Percentiles rank a stretch among this genome's conserved stretches.
phyloP scores from a whole-genome alignment of 1,140 invertebrate genomes.

The Scylla paramamosain region DNA sequence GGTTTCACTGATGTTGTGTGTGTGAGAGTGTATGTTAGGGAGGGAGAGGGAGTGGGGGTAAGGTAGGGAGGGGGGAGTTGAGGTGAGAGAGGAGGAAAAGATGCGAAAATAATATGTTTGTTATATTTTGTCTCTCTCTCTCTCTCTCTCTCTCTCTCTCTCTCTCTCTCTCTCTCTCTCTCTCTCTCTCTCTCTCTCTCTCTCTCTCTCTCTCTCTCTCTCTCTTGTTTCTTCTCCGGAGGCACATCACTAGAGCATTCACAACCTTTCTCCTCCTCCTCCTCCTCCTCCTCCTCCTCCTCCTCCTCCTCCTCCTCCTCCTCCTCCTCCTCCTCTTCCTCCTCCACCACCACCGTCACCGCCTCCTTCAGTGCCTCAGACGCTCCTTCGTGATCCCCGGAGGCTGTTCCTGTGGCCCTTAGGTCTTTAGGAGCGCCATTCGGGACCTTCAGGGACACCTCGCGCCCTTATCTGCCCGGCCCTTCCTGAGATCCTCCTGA shows the following conservation, averaged over 20 bases:
- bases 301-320: conserved; percentile 8
- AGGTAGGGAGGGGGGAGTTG: no score
- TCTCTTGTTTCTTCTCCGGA: neutral
- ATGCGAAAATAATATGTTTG: neutral
- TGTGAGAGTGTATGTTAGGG: neutral
- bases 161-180: neutral
- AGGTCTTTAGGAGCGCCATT: conserved; percentile 31
- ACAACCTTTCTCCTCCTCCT: neutral
- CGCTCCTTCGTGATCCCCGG: neutral
- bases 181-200: neutral
- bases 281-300: neutral
- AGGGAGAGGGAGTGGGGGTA: neutral
- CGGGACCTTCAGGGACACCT: conserved; percentile 38
- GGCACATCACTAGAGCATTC: neutral
- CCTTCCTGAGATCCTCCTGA: neutral
- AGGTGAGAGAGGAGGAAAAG: neutral
- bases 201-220: neutral
- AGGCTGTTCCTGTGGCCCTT: neutral
- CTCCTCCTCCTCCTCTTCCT: neutral
- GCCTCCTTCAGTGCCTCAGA: neutral
- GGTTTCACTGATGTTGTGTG: conserved; percentile 12
- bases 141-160: conserved; percentile 46
- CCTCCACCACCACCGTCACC: neutral
- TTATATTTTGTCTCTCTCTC: conserved; percentile 38
- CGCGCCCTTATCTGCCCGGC: conserved; percentile 39